Base-by-base conservation (phyloP, 2,888 invertebrate species). In the Onchidella celtica region DNA sequence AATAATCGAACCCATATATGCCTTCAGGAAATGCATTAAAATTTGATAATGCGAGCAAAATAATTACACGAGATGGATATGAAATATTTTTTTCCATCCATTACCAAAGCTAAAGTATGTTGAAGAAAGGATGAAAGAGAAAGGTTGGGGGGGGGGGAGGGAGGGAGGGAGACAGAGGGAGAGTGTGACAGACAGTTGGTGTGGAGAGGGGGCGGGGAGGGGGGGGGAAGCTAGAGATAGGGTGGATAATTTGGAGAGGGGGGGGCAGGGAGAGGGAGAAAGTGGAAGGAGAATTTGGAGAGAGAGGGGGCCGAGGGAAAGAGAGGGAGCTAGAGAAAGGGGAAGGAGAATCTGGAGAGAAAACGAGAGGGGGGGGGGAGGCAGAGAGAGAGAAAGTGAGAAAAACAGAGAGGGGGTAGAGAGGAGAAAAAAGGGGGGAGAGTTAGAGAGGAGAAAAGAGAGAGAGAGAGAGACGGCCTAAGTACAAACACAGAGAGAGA, bases 371-470 rank as follows among this genome's bases (percentile, higher is more conserved):
- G 29, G 29, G 11, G 47, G 14, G 55, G 32, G 3, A 27, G 72
- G 32, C 29, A 32, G 57, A 57, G 72, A 73, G 6, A 73, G 32
- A 57, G 32, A 3, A 34, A 73, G 57, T 57, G 57, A 57, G 32
- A 24, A 21, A 34, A 38, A 69, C 3, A 69, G 27, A 34, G 36
- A 69, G 9, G 6, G 6, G 38, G 36, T 36, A 2, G 38, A 24
- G 38, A 4, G 4, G 38, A 69, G 17, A 69, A 4, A 38, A 38
- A 27, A 32, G 55, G 29, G 1, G 55, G 29, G 55, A 72, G 72
- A 55, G 72, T 47, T 40, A 55, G 72, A 55, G 72, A 55, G 55
- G 72, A 55, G 72, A 72, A 32, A 24, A 2, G 27, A 38, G 27
- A 27, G 9, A 38, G 40, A 40, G 40, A 69, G 40, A 40, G 40